Base-by-base conservation (phyloP, 1,140 invertebrate species). In the Hyphantria cunea region DNA sequence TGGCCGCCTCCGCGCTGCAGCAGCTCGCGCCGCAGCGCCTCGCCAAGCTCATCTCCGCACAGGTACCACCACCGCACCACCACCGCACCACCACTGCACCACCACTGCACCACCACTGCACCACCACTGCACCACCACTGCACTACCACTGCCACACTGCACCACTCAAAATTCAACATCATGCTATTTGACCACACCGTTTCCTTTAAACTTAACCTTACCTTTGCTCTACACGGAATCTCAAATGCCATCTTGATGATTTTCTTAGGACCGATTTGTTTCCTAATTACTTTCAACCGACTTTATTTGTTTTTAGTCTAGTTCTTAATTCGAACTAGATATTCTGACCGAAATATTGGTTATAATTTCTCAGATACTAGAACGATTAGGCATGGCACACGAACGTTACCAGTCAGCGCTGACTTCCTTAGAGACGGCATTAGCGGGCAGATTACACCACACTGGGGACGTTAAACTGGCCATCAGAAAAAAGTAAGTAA, bases 391-490 rank as follows among this genome's bases (percentile, higher is more conserved):
- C n/a, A 73, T 59, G 10, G 86, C 88, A 0, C 88, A 90, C 60
- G 85, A 83, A 66, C 64, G 68, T 2, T 90, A 87, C 53, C 86
- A 89, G 59, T 68, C 79, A 0, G 84, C 86, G 34, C 76, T 90
- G 13, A 42, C 72, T 0, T 60, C 84, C 6, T 68, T 90, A 6
- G 77, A 86, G 50, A 25, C 64, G 0, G 82, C 82, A 4, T 93
- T 96, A 61, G 93, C 93, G 3, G 94, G 93, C 10, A 92, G 95
- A 68, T 81, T 98, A 42, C 95, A 97, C 73, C 94, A 95, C 74
- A 97, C 96, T 0, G 96, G 97, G 82, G 96, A 97, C 67, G 93
- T 95, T 63, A 93, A 96, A 72, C 91, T 95, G 48, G 92, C 93
- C 7, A 94, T 96, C 31, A 89, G 97, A 34, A 97, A 97, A 89